These are phyloP conservation scores for Gymnarchus niloticus DNA, from an alignment of 2,113 vertebrate genomes.

Conservation along the genomic window DNA sequence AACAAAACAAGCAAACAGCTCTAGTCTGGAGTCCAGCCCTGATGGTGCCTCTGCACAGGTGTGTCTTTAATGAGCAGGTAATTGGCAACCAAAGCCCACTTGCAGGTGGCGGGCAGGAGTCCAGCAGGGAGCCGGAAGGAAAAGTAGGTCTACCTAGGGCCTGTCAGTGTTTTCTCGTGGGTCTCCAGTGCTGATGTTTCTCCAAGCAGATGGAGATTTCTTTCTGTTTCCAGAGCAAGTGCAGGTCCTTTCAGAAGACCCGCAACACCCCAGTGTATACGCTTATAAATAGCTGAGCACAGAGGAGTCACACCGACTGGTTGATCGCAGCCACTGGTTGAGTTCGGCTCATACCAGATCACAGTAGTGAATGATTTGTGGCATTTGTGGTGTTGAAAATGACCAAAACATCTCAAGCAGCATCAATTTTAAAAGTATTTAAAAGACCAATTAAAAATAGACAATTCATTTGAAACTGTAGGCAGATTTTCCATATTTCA, in stretches of 20 bases:
- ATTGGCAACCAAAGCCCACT: slow-evolving; percentile 12
- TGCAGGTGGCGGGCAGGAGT: slow-evolving; percentile 7
- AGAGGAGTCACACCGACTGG: neutral
- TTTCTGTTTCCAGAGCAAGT: too few relatives aligned
- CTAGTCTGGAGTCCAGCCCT: too few relatives aligned
- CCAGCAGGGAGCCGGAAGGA: neutral
- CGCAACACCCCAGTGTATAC: neutral
- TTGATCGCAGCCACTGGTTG: neutral
- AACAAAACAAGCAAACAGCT: neutral
- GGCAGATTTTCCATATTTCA: neutral
- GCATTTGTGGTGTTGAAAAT: neutral
- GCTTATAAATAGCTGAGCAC: neutral
- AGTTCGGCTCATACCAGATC: neutral
- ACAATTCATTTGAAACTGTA: neutral
- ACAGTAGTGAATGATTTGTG: too few relatives aligned
- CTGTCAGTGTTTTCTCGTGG: neutral
- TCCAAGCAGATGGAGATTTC: neutral
- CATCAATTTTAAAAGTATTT: neutral
- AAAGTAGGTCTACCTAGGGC: neutral
- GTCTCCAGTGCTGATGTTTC: neutral
- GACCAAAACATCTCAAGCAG: neutral
- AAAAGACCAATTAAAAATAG: neutral
- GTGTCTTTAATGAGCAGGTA: slow-evolving; percentile 17
- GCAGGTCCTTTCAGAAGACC: neutral
- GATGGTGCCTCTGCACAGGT: neutral